Conservation (phyloP, 2,888 invertebrate genomes). For the Rotaria macrura region DNA sequence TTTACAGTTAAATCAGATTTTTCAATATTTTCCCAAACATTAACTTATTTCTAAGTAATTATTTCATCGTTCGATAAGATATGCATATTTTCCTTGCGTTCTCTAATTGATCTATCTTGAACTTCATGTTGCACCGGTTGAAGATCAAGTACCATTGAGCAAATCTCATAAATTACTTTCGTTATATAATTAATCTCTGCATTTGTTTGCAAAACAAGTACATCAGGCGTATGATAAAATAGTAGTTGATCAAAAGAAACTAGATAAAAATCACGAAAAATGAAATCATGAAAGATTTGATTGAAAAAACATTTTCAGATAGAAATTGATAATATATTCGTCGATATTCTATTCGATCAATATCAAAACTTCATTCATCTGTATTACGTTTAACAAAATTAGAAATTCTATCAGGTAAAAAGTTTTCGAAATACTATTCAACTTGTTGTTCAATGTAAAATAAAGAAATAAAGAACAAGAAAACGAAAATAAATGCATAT, state of each 20-base stretch:
- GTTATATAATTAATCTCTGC: conserved; percentile 34
- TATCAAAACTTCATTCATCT: not conserved
- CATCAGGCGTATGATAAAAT: no score
- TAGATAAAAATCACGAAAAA: not conserved
- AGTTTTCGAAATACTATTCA: not conserved
- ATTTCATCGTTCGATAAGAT: no score
- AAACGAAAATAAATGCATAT: no score
- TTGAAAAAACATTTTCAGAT: not conserved
- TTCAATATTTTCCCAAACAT: no score
- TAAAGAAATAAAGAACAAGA: not conserved
- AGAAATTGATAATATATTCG: not conserved
- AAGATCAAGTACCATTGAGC: not conserved
- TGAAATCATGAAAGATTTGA: not conserved
- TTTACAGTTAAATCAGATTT: no score
- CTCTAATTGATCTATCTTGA: not conserved
- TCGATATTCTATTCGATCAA: not conserved
- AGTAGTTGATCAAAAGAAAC: no score
- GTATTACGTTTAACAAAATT: not conserved
- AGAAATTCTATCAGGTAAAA: not conserved
- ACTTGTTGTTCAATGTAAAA: not conserved
- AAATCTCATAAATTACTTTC: not conserved
- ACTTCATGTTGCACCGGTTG: not conserved
- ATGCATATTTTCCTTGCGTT: not conserved
- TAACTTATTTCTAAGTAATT: no score
- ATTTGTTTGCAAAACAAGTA: no score